Conservation (phyloP, 2,888 invertebrate genomes). For the Fragum sueziense region DNA sequence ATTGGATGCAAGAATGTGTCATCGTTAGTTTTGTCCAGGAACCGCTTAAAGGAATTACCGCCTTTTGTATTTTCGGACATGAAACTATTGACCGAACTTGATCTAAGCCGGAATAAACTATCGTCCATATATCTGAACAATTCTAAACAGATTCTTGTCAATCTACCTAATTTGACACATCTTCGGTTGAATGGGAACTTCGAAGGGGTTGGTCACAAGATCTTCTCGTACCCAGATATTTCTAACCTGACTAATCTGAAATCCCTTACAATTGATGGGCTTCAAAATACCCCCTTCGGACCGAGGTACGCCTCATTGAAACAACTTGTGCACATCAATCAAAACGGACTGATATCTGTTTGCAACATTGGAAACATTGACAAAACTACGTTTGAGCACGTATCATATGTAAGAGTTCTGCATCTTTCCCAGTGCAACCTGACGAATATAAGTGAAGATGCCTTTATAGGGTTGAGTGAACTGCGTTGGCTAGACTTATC, state of each 20-base stretch:
- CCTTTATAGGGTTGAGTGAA: neutral
- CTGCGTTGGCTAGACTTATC: slow-evolving; percentile 40
- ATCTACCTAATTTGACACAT: neutral
- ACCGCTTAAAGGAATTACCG: neutral
- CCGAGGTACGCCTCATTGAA: neutral
- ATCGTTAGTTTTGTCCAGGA: neutral
- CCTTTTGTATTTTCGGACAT: neutral
- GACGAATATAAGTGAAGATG: neutral
- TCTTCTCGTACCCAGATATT: neutral
- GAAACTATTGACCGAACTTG: neutral
- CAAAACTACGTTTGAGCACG: slow-evolving; percentile 1
- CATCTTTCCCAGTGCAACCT: neutral
- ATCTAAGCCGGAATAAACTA: neutral
- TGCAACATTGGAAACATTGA: slow-evolving; percentile 1
- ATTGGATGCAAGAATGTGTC: neutral
- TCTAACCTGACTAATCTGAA: neutral
- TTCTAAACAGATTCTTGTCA: neutral
- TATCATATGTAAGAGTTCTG: neutral
- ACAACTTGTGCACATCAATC: neutral
- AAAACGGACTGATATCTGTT: neutral
- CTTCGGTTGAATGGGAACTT: neutral
- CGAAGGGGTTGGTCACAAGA: neutral
- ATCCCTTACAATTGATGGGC: slow-evolving; percentile 7
- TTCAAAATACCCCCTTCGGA: neutral
- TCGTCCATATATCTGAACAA: neutral